Conservation (phyloP, 1,140 invertebrate species). For the Bombus waltoni region DNA sequence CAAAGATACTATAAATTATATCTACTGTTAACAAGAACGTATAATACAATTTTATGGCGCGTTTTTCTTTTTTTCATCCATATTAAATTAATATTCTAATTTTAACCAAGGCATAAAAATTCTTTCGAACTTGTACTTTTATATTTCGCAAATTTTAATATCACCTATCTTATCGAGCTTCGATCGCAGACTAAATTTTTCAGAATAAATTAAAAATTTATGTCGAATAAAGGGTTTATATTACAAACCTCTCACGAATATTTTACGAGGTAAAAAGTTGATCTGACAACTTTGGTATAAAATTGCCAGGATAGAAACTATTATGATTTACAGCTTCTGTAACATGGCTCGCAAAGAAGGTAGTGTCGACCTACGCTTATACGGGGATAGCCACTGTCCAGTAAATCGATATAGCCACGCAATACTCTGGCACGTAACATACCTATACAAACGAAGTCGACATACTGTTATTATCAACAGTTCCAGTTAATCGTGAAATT, state of each 20-base stretch:
- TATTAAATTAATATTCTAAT: not conserved
- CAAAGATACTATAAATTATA: not conserved
- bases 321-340: slow-evolving; percentile 70
- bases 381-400: slow-evolving; percentile 70
- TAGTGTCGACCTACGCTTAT: slow-evolving; percentile 50
- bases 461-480: slow-evolving; percentile 49
- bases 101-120: too few species aligned
- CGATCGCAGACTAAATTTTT: too few species aligned
- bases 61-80: not conserved
- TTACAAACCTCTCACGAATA: not conserved
- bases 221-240: not conserved
- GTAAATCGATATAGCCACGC: slow-evolving; percentile 71
- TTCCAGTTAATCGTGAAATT: slow-evolving; percentile 31
- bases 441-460: slow-evolving; percentile 25
- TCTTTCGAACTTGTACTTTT: not conserved
- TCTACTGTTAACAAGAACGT: not conserved
- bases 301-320: slow-evolving; percentile 37
- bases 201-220: too few species aligned
- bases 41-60: not conserved
- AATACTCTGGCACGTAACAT: slow-evolving; percentile 42
- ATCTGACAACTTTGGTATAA: not conserved
- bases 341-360: slow-evolving; percentile 52
- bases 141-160: not conserved
- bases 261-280: not conserved
- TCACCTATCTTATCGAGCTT: too few species aligned